Evolutionary conservation across 2,113 vertebrate species (phyloP), one percentile per base, ranked within the genome.

Genomic region (Dryoscopus gambensis): DNA sequence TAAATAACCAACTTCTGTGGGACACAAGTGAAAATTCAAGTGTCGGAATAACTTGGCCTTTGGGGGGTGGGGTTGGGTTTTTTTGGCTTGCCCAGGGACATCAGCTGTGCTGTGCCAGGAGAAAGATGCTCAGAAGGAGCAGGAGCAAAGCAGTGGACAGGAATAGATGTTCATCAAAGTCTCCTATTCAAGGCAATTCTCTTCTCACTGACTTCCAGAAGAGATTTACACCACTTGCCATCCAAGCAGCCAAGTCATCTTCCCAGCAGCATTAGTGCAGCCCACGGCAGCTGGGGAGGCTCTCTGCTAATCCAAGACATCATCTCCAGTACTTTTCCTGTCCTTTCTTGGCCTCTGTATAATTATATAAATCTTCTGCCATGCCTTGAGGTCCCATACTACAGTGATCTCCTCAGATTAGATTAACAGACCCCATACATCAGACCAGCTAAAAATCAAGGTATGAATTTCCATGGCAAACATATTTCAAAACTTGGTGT

Each of bases 61-160:
- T 55, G 37, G 25, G 30, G 15, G 5, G 20, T 28, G 11, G 11
- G 44, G 10, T 49, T 80, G 3, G 0, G 0, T n/a, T 5, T 12
- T 56, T 80, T 60, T 17, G 14, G 12, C 49, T 55, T 79, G 31
- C 39, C 21, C 20, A 28, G 28, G 49, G 24, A 15, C 22, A 25
- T 46, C 31, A 46, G 31, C 42, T 5, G 3, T 62, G 55, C 28
- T 68, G 15, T 30, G 74, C n/a, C 69, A 67, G n/a, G 17, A 65
- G 60, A 42, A 91, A 50, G 30, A 37, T 3, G 3, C 44, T 77
- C 39, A 57, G 44, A 57, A 60, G 27, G 17, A 64, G 25, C 15
- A 8, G 50, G 39, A 88, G 47, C 37, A 88, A 46, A 59, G n/a
- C 23, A 28, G 1, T 6, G 3, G 28, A 6, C 25, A 46, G 35